phyloP scores from a whole-genome alignment of 1,140 invertebrate species.

The Tetragnatha versicolor region DNA sequence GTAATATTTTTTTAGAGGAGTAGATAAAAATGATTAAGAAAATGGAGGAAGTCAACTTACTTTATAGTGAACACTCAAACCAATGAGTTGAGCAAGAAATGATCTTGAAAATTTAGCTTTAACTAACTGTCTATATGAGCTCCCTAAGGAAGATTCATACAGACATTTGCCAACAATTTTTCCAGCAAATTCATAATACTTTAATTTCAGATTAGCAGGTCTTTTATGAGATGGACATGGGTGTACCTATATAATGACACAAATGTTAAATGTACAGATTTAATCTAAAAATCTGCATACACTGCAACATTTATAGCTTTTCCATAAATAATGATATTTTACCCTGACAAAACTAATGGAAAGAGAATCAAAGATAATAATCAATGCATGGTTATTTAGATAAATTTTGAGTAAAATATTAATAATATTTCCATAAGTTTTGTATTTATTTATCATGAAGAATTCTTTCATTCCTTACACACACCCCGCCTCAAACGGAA shows the following conservation, averaged over 20 bases:
- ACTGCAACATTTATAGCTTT: not conserved
- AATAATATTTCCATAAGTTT: too few species aligned
- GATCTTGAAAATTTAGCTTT: constrained; percentile 88
- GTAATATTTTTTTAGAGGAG: not conserved
- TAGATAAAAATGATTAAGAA: not conserved
- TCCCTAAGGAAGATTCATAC: constrained; percentile 88
- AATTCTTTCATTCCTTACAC: too few species aligned
- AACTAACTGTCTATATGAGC: constrained; percentile 85
- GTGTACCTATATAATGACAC: constrained; percentile 75
- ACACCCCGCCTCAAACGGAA: too few species aligned
- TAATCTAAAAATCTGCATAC: not conserved
- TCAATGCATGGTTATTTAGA: too few species aligned
- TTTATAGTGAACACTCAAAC: constrained; percentile 90
- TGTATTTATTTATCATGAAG: too few species aligned
- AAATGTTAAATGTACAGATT: not conserved
- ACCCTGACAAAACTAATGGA: too few species aligned
- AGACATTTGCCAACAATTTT: constrained; percentile 92
- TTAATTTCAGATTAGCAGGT: constrained; percentile 78
- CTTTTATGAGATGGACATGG: constrained; percentile 86
- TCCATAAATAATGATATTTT: too few species aligned
- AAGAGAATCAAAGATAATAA: too few species aligned
- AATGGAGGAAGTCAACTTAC: constrained; percentile 62
- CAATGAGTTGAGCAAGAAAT: constrained; percentile 94
- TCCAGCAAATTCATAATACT: constrained; percentile 92
- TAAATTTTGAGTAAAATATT: too few species aligned